Evolutionary conservation across 2,113 vertebrate genomes (phyloP), one percentile per base, ranked within the genome.

Genomic region (Galbula dea): DNA sequence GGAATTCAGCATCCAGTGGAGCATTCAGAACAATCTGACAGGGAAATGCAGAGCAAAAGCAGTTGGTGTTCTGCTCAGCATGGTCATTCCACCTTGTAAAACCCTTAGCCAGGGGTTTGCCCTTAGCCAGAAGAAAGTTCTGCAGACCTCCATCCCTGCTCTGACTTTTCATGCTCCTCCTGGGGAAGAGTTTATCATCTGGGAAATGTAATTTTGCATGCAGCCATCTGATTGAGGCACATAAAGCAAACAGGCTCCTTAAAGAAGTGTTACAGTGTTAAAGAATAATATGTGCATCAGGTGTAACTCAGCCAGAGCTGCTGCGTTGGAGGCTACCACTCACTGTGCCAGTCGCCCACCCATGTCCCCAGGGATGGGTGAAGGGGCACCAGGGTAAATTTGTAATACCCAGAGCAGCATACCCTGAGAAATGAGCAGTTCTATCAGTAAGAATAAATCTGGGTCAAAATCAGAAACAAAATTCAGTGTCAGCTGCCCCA

Each of bases 271-370:
- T 55, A 19, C 46, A 54, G 49, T 79, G 7, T 11, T 59, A 17
- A 54, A 54, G 49, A 83, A 22, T 21, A 23, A 74, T 22, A 3
- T 2, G 1, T 1, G 48, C 29, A 20, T 37, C 51, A 19, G 41
- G 3, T 4, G 0, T 1, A 7, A 6, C 34, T 12, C 39, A 5
- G 1, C 3, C 0, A 6, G 51, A 57, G 54, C 37, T 51, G 89
- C 49, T 51, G 52, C 7, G 0, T 65, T 32, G 43, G 24, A 27
- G 46, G 59, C 5, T 11, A 17, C 69, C 59, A 11, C 12, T 3
- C 8, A 0, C 49, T 61, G 4, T 30, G 32, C 79, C 54, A 2
- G 23, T 2, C 18, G 39, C 57, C 37, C 65, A n/a, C 22, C 20
- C 36, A 3, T 3, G 3, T 11, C 11, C 85, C 43, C 71, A 24